phyloP scores from a whole-genome alignment of 2,888 invertebrate genomes.

The Acleris emargana region DNA sequence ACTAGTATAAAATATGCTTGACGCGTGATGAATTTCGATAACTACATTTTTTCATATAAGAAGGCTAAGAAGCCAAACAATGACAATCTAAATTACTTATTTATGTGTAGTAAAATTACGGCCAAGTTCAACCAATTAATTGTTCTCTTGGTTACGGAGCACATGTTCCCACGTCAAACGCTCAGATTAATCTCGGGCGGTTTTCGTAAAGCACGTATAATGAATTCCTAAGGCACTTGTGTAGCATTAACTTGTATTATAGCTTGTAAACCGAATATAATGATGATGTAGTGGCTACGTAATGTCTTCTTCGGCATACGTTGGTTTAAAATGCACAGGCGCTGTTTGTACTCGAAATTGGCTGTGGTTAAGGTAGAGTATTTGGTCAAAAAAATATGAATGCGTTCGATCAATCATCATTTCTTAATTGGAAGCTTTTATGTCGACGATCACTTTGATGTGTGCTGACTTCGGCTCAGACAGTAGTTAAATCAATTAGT shows the following conservation, averaged over 20 bases:
- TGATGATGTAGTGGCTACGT: slow-evolving; percentile 39
- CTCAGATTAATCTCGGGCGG: slow-evolving; percentile 28
- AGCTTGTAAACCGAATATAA: slow-evolving; percentile 40
- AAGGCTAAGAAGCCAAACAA: too few relatives aligned
- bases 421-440: slow-evolving; percentile 39
- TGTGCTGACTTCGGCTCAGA: background rate
- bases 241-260: slow-evolving; percentile 37
- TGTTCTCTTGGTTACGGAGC: slow-evolving; percentile 3
- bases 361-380: slow-evolving; percentile 31
- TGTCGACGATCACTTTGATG: slow-evolving; percentile 22
- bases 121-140: background rate
- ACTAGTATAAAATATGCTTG: too few relatives aligned
- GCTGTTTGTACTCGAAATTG: slow-evolving; percentile 38
- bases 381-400: slow-evolving; percentile 33
- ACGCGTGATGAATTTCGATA: too few relatives aligned
- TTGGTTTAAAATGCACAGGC: slow-evolving; percentile 15
- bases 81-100: too few relatives aligned
- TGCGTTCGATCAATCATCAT: slow-evolving; percentile 40
- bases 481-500: slow-evolving; percentile 27
- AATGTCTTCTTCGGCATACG: slow-evolving; percentile 42
- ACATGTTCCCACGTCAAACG: slow-evolving; percentile 14
- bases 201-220: slow-evolving; percentile 38
- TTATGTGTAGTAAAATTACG: too few relatives aligned
- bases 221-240: slow-evolving; percentile 39
- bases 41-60: too few relatives aligned